phyloP scores from a whole-genome alignment of 2,888 invertebrate species.

The Lasioglossum villosulum region DNA sequence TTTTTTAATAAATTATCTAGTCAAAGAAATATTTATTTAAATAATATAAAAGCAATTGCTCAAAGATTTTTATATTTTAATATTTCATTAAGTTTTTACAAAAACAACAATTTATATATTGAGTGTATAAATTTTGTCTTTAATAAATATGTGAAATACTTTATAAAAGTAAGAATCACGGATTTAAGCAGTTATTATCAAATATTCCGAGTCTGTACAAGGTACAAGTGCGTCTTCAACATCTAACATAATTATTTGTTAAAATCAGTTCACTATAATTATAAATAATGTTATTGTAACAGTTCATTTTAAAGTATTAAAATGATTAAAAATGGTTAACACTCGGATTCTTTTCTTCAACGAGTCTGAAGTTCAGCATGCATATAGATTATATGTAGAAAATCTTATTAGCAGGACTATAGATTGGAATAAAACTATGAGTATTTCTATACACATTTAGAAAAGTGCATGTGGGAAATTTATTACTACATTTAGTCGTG shows the following conservation, averaged over 20 bases:
- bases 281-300: constrained; percentile 8
- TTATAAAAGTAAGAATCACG: constrained; percentile 13
- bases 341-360: constrained; percentile 31
- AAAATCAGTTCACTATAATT: constrained; percentile 10
- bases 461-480: constrained; percentile 46
- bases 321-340: constrained; percentile 20
- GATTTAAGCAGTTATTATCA: constrained; percentile 23
- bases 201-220: constrained; percentile 80
- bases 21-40: constrained; percentile 1
- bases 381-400: constrained; percentile 42
- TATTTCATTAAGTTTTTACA: constrained; percentile 17
- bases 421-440: constrained; percentile 31
- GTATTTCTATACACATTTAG: constrained; percentile 39
- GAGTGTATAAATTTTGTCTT: constrained; percentile 16
- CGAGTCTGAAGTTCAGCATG: constrained; percentile 64
- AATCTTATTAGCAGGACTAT: constrained; percentile 36
- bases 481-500: constrained; percentile 30
- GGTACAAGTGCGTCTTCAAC: constrained; percentile 80
- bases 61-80: constrained; percentile 15
- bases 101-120: constrained; percentile 22
- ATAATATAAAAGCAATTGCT: constrained; percentile 3
- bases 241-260: constrained; percentile 24
- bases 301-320: constrained; percentile 15
- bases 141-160: constrained; percentile 9
- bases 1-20: constrained; percentile 1